A percentile compares a stretch with the other conserved stretches of the same genome.
Conservation (phyloP, 1,140 invertebrate genomes). For the Heliconius hermathena region DNA sequence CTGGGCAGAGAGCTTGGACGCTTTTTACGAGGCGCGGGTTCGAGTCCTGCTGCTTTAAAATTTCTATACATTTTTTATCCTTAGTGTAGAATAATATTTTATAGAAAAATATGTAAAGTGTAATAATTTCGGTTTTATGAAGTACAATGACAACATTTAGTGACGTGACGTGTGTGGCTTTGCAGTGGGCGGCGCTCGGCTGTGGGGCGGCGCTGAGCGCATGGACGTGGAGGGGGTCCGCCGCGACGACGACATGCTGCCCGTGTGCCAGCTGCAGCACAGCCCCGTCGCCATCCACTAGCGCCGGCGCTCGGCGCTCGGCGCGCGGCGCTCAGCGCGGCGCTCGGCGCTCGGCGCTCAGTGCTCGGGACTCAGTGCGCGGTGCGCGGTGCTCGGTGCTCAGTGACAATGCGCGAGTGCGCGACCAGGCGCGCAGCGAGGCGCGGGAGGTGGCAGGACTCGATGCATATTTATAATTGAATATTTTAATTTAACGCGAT, state of each 20-base stretch:
- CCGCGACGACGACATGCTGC: conserved; percentile 66
- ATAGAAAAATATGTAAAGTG: not conserved
- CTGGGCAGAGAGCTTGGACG: no score
- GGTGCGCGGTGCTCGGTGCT: not conserved
- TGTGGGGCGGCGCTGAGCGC: conserved; percentile 66
- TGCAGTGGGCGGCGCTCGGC: conserved; percentile 53
- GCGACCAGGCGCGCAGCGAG: not conserved
- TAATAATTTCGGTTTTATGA: not conserved
- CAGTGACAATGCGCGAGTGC: not conserved
- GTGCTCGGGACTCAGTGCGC: conserved; percentile 2
- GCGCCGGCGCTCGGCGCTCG: conserved; percentile 42
- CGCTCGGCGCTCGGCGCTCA: not conserved
- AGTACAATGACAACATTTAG: not conserved
- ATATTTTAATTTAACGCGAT: conserved; percentile 80
- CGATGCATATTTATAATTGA: conserved; percentile 77
- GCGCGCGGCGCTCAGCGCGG: not conserved
- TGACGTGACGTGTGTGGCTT: conserved; percentile 30
- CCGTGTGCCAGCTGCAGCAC: conserved; percentile 65
- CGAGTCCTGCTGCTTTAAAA: no score
- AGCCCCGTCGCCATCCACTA: conserved; percentile 77
- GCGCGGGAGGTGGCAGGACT: conserved; percentile 44
- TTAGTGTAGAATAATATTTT: not conserved
- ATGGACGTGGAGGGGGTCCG: conserved; percentile 73
- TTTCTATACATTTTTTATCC: not conserved
- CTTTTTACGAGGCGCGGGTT: no score